Evolutionary conservation across 2,797 vertebrate species (phyloP), one percentile per base, ranked within the genome.

Genomic region (Spatula versicolor): DNA sequence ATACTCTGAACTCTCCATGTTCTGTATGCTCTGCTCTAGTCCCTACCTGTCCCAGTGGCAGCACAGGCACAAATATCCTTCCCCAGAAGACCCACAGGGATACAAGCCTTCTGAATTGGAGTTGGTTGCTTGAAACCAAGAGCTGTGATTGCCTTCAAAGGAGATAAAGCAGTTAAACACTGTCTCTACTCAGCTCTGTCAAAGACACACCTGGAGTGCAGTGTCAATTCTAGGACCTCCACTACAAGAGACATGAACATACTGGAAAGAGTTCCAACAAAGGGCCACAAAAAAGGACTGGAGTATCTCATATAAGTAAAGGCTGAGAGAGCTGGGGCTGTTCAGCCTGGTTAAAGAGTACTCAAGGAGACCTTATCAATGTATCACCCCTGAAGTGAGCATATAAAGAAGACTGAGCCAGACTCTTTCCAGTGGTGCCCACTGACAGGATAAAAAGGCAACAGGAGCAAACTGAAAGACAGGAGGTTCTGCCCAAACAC

Each of bases 1-100:
- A 46, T 26, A 71, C 12, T 67, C 62, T 64, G 28, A 39, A 33
- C 26, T 71, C 25, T 50, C 8, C 9, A 6, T 4, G 18, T 63
- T 39, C 54, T 43, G 46, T 43, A 19, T 33, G 7, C 18, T 7
- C 23, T 45, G 19, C 23, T 71, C 31, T 23, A n/a, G 1, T 2
- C 35, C 91, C 83, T 91, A 99, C 98, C 99, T 69, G 99, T 99
- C 83, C 99, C 99, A 33, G 99, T 99, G 48, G 99, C 99, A 48
- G 99, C 99, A 64, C 99, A 99, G 48, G 99, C 99, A 62, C 99
- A 99, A 72, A 99, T 98, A 96, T 99, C 99, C 96, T 98, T 98
- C 28, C 99, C 99, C 94, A 99, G 86, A 68, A 99, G 98, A 13
- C 99, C 99, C 8, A 99, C 97, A 0, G 99, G 99, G 33, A 99